Conservation (phyloP, 2,797 vertebrate species). For the Thripadectes ignobilis region DNA sequence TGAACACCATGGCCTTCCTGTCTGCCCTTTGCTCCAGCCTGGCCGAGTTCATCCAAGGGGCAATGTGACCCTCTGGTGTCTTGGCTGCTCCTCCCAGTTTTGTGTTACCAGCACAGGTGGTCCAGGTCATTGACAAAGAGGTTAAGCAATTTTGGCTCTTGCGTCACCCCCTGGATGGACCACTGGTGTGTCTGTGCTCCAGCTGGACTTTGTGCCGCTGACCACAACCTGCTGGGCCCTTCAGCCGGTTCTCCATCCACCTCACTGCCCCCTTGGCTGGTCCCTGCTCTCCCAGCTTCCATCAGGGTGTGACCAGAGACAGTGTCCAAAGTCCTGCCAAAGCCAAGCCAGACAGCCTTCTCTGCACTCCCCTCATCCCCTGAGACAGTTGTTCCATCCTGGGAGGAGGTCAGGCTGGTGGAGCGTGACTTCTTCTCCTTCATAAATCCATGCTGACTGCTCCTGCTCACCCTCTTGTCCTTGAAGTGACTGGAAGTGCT, state of each 20-base stretch:
- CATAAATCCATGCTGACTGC: not conserved
- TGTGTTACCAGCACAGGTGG: not conserved
- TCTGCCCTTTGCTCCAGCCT: not conserved
- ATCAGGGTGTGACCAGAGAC: not conserved
- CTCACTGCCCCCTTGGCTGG: not conserved
- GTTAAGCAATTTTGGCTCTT: not conserved
- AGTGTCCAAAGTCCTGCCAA: not conserved
- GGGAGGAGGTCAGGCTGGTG: not conserved
- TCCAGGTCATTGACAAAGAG: not conserved
- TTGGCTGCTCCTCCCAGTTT: not conserved
- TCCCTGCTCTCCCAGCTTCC: not conserved
- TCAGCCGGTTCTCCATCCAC: not conserved
- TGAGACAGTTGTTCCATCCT: not conserved
- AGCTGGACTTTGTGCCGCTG: not conserved
- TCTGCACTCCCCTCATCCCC: not conserved
- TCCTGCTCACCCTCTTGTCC: not conserved
- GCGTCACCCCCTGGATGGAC: accelerated
- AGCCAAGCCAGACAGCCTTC: not conserved
- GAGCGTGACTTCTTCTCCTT: not conserved
- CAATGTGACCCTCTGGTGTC: accelerated
- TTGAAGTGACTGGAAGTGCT: not conserved
- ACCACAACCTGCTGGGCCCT: not conserved
- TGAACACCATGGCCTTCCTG: not conserved
- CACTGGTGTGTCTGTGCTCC: not conserved
- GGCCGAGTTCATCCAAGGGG: not conserved